Evolutionary conservation across 2,888 invertebrate species (phyloP).

Genomic region (Pollenia labialis): DNA sequence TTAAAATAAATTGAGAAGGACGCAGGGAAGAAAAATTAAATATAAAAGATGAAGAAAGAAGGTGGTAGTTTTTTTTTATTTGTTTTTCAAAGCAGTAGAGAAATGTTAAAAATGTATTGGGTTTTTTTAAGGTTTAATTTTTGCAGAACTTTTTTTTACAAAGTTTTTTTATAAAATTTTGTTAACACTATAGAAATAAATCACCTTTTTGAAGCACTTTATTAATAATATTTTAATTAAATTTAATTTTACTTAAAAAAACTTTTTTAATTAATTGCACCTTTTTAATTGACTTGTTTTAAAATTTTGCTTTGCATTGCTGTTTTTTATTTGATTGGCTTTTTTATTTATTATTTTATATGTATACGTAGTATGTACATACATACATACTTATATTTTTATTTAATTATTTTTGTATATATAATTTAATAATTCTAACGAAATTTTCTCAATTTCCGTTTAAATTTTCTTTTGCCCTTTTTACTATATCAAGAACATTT

Average conservation of each 20-base stretch:
- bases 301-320: neutral
- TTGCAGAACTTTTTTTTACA: neutral
- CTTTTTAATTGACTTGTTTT: conserved; percentile 67
- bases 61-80: conserved; percentile 50
- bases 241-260: neutral
- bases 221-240: conserved; percentile 2
- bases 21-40: conserved; percentile 24
- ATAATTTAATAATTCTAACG: conserved; percentile 72
- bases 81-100: conserved; percentile 24
- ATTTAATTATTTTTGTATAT: conserved; percentile 20
- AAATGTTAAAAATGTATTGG: conserved; percentile 46
- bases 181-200: conserved; percentile 4
- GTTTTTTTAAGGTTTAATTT: conserved; percentile 25
- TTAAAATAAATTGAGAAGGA: conserved; percentile 70
- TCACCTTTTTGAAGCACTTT: conserved; percentile 43
- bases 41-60: conserved; percentile 3
- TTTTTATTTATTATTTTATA: conserved; percentile 2
- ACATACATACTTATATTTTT: neutral
- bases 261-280: conserved; percentile 55
- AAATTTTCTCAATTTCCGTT: conserved; percentile 75
- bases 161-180: neutral
- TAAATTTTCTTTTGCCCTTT: conserved; percentile 76
- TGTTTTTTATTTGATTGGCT: conserved; percentile 24
- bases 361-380: no score
- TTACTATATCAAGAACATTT: conserved; percentile 74